Evolutionary conservation across 2,888 invertebrate genomes (phyloP).

Genomic region (Morpho helenor): DNA sequence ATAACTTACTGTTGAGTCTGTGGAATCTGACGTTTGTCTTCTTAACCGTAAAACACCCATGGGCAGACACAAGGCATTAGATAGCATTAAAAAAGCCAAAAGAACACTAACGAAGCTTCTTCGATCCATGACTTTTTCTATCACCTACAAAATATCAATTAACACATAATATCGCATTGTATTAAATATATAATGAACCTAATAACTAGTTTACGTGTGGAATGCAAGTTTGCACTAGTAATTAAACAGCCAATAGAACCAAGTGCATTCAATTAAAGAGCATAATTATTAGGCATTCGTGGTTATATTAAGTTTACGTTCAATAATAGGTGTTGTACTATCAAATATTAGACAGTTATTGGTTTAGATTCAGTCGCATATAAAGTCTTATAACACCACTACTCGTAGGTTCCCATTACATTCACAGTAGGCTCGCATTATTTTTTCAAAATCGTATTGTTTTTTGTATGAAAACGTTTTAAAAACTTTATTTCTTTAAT

Average conservation of each 20-base stretch:
- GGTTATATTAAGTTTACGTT: neutral
- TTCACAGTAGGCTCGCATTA: constrained; percentile 40
- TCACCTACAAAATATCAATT: constrained; percentile 19
- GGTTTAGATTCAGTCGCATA: constrained; percentile 32
- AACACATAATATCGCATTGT: constrained; percentile 2
- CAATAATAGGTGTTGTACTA: constrained; percentile 4
- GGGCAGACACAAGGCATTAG: constrained; percentile 48
- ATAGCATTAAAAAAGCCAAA: constrained; percentile 43
- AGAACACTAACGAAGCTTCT: constrained; percentile 35
- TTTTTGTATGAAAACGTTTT: neutral
- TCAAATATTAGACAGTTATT: constrained; percentile 38
- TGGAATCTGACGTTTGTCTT: constrained; percentile 26
- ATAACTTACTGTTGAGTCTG: constrained; percentile 38
- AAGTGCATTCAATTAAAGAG: neutral
- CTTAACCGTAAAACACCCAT: constrained; percentile 25
- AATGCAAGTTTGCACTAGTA: constrained; percentile 7
- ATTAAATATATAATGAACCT: constrained; percentile 18
- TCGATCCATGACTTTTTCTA: constrained; percentile 47
- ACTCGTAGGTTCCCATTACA: constrained; percentile 35
- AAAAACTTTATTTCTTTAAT: too few species aligned
- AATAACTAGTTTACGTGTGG: constrained; percentile 12
- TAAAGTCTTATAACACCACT: constrained; percentile 54
- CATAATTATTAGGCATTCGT: neutral
- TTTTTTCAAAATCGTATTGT: neutral
- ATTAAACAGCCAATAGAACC: neutral